Conservation (phyloP, 2,113 vertebrate species). For the Daboia siamensis region DNA sequence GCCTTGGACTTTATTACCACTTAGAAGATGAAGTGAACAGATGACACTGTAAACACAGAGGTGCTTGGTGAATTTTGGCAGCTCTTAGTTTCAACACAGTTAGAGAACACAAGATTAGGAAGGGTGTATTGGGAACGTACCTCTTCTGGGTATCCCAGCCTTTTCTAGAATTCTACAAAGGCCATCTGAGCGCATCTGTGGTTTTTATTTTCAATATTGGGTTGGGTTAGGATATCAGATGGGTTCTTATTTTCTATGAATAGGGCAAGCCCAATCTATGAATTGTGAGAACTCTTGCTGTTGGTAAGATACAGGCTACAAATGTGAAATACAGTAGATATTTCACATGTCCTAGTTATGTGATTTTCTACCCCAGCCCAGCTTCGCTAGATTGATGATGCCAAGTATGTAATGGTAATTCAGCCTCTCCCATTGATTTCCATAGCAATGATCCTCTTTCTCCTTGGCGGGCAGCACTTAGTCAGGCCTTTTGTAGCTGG, state of each 20-base stretch:
- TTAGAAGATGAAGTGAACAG: background rate
- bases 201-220: background rate
- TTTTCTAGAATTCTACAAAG: background rate
- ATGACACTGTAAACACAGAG: background rate
- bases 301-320: background rate
- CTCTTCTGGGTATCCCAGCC: background rate
- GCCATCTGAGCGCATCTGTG: background rate
- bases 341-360: background rate
- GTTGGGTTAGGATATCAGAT: background rate
- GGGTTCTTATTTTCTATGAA: background rate
- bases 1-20: background rate
- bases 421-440: slow-evolving; percentile 30
- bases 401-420: slow-evolving; percentile 17
- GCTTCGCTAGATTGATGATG: background rate
- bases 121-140: background rate
- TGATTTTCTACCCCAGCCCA: background rate
- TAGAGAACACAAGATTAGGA: background rate
- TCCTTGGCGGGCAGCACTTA: slow-evolving; percentile 27
- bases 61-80: background rate
- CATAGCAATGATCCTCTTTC: slow-evolving; percentile 46
- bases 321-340: background rate
- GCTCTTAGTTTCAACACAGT: background rate
- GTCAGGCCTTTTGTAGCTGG: slow-evolving; percentile 52
- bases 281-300: background rate
- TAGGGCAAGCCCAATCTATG: background rate